These are phyloP conservation scores for Alces alces DNA, from an alignment of 2,113 vertebrate genomes.

Conservation along the genomic window DNA sequence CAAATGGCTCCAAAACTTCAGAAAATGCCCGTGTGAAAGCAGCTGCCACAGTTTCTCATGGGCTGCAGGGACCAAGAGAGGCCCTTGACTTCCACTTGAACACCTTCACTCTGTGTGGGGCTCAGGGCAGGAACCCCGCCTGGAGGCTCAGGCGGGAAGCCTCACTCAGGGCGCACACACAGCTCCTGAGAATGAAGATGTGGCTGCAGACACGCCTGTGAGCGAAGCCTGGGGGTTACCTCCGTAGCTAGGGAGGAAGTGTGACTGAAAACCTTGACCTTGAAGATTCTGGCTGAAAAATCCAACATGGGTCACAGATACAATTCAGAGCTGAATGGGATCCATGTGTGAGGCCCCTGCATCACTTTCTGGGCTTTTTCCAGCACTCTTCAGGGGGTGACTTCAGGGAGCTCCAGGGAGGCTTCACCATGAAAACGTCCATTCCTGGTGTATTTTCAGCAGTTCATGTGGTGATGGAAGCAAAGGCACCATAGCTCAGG, in stretches of 20 bases:
- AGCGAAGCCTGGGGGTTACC: not conserved
- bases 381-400: not conserved
- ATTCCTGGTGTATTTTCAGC: not conserved
- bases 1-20: not conserved
- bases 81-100: not conserved
- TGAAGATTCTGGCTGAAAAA: not conserved
- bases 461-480: not conserved
- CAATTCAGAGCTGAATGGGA: not conserved
- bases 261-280: not conserved
- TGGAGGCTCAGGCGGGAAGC: not conserved
- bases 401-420: not conserved
- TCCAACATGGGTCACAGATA: not conserved
- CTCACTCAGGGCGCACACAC: not conserved
- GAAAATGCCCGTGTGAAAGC: not conserved
- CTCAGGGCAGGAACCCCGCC: not conserved
- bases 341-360: not conserved
- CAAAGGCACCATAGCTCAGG: not conserved
- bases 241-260: not conserved
- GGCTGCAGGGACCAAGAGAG: not conserved
- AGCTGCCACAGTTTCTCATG: not conserved
- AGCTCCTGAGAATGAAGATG: not conserved
- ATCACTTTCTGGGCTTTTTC: not conserved
- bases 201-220: not conserved
- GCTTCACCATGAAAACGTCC: not conserved
- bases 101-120: not conserved